Base-by-base conservation (phyloP, 2,888 invertebrate genomes). In the Parnassius orleans region DNA sequence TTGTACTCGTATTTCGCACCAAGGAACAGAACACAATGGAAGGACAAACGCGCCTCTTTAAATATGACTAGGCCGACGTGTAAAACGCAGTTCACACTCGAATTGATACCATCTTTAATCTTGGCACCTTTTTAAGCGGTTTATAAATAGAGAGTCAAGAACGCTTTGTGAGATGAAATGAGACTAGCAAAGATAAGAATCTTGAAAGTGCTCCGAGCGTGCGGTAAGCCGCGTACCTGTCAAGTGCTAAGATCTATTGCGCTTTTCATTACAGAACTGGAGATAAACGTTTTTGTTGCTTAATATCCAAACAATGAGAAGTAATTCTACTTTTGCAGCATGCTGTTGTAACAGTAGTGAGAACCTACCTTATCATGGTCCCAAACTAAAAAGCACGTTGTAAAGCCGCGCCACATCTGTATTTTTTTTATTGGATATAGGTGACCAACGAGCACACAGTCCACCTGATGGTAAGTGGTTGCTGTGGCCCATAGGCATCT, bases 61-160 rank as follows among this genome's bases (percentile, higher is more conserved):
- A 78, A 77, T 75, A 79, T 72, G 68, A 74, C 68, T 73, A 69
- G 72, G 76, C 77, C 81, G 81, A 77, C 75, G 76, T 80, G 75
- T 70, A 80, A 79, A 87, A 90, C 88, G 88, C 90, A 88, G 87
- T 84, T 73, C 75, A 63, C 63, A 58, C 54, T 54, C 48, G 73
- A 68, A 65, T 79, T 75, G 90, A 90, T 90, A 90, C 68, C 72
- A 90, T 90, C 90, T 90, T 88, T 86, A 90, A 90, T 90, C 88
- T 86, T 90, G 88, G 87, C 90, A 90, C 90, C 90, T 90, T 86
- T 87, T 84, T 81, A 84, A 84, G 78, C 78, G 82, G 76, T 84
- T 85, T 86, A 86, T 87, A 89, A 88, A 90, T 86, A 87, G 85
- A 78, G 74, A 74, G 76, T 74, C 72, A 72, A 77, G 79, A 72